These are phyloP conservation scores for Drosophila repleta DNA, from an alignment of 1,140 invertebrate species.

Conservation along the genomic window DNA sequence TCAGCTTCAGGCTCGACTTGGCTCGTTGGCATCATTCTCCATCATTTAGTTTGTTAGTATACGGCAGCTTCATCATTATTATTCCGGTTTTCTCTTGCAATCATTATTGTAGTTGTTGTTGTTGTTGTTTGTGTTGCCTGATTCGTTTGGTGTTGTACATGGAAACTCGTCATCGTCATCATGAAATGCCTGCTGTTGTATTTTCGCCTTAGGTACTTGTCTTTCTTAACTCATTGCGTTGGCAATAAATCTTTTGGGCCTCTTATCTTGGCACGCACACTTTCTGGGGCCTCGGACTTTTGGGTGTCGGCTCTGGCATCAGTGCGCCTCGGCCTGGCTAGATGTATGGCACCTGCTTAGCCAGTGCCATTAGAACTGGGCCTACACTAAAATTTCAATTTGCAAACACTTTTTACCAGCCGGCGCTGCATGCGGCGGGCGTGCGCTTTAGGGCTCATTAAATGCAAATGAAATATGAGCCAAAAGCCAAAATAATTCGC, in stretches of 20 bases:
- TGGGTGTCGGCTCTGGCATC: neutral
- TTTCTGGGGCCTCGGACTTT: constrained; percentile 37
- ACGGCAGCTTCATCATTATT: constrained; percentile 82
- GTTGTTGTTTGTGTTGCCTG: constrained; percentile 38
- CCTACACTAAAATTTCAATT: constrained; percentile 58
- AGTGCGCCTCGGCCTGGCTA: constrained; percentile 13
- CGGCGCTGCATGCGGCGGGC: constrained; percentile 9
- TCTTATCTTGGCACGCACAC: constrained; percentile 78
- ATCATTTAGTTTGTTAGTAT: constrained; percentile 82
- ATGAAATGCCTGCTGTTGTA: constrained; percentile 33
- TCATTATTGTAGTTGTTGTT: constrained; percentile 21
- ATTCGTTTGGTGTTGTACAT: constrained; percentile 50
- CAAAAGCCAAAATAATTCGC: constrained; percentile 61
- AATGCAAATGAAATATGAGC: constrained; percentile 64
- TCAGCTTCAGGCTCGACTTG: constrained; percentile 26
- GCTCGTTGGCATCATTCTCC: constrained; percentile 67
- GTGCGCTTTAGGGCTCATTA: constrained; percentile 51
- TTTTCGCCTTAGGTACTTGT: constrained; percentile 78
- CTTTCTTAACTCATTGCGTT: constrained; percentile 84
- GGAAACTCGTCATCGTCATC: constrained; percentile 68
- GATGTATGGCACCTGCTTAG: constrained; percentile 76
- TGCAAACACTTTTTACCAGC: constrained; percentile 48
- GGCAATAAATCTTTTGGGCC: constrained; percentile 80
- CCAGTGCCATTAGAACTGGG: constrained; percentile 35
- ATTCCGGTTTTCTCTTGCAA: constrained; percentile 39